Conservation (phyloP, 1,140 invertebrate genomes). For the Philotrypesis tridentata region DNA sequence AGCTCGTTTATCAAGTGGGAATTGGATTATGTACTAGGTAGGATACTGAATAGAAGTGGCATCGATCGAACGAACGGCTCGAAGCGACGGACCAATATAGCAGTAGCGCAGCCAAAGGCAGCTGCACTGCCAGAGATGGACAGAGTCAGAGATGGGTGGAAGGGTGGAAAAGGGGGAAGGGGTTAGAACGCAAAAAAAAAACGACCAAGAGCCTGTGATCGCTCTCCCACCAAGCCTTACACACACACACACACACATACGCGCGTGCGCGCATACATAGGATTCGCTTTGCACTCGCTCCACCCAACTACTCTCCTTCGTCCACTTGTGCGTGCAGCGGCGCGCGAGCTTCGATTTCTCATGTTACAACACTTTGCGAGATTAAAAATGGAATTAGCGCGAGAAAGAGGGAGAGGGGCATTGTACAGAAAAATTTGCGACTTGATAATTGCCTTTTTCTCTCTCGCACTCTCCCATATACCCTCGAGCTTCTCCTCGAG, state of each 20-base stretch:
- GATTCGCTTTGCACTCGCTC: not conserved
- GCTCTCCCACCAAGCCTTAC: slow-evolving; percentile 16
- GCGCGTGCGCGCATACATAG: no score
- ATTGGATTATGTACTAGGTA: slow-evolving; percentile 54
- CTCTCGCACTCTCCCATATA: not conserved
- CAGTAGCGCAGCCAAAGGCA: not conserved
- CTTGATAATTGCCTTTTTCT: not conserved
- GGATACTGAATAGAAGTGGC: slow-evolving; percentile 52
- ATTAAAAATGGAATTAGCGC: slow-evolving; percentile 46
- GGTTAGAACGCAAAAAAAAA: not conserved
- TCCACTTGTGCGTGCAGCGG: not conserved
- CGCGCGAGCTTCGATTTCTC: not conserved
- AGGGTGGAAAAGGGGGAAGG: not conserved
- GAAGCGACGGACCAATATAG: not conserved
- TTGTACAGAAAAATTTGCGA: not conserved
- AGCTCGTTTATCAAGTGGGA: slow-evolving; percentile 56
- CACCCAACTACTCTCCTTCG: not conserved
- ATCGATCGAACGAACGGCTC: slow-evolving; percentile 43
- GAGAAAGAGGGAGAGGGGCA: no score
- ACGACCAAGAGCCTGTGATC: slow-evolving; percentile 30
- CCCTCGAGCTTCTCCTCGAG: no score
- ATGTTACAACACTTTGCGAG: slow-evolving; percentile 30
- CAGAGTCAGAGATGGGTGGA: slow-evolving; percentile 4
- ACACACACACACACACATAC: not conserved
- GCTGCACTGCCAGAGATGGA: not conserved